Evolutionary conservation across 2,113 vertebrate genomes (phyloP), one percentile per base, ranked within the genome.

Genomic region (Dunckerocampus dactyliophorus): DNA sequence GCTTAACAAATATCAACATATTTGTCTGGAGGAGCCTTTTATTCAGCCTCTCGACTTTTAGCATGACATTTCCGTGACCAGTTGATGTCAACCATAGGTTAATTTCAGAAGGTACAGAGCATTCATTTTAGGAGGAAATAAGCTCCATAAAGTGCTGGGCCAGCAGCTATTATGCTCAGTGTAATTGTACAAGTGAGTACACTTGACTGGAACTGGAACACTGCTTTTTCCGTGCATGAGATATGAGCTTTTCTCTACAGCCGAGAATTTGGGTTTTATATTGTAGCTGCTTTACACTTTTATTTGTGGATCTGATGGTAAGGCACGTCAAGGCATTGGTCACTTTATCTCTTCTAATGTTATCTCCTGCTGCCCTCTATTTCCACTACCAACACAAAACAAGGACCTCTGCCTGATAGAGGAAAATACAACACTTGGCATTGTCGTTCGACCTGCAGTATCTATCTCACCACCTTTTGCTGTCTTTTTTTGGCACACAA

Each of bases 261-360:
- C 67, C 68, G 67, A 69, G 56, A 64, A 76, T 82, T 77, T 70
- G 21, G 49, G 54, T 65, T 74, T 59, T 50, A 28, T 57, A 45
- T 14, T 14, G 3, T 16, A 17, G 47, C 52, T 71, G 72, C 72
- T 76, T 79, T 67, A 68, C 24, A 45, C 65, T 15, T 74, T 48
- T 64, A 34, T 67, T 55, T 19, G 69, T 68, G 67, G 79, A 77
- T 86, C 76, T 85, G 84, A 87, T 83, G 55, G 64, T 60, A 59
- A 77, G 77, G 75, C 67, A 62, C 20, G 5, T 56, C 60, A 19
- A 39, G 43, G 69, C 56, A 47, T 48, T 47, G 75, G 79, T 68
- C 74, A 71, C 75, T 81, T 82, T 73, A 79, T 86, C 85, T 83
- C 63, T 37, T 67, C 75, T 69, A 79, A 73, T 80, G 73, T 71